These are phyloP conservation scores for Argentina silus DNA, from an alignment of 2,797 vertebrate species.

Conservation along the genomic window DNA sequence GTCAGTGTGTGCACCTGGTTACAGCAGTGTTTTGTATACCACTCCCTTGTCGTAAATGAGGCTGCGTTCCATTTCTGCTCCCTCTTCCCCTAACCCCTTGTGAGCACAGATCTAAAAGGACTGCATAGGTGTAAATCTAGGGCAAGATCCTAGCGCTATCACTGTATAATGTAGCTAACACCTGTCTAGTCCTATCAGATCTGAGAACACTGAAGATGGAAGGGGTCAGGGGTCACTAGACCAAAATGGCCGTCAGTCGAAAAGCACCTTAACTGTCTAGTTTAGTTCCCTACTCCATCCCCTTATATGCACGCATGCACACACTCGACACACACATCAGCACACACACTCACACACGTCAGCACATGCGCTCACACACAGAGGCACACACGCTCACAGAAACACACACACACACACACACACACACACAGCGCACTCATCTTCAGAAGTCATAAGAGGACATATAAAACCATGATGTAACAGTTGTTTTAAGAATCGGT, in stretches of 20 bases:
- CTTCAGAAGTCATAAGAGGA: conserved; percentile 69
- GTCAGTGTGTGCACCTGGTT: too few species aligned
- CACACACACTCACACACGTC: conserved; percentile 27
- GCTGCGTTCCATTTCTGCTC: conserved; percentile 70
- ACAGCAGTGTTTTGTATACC: conserved; percentile 41
- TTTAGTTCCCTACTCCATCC: conserved; percentile 76
- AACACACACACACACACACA: conserved; percentile 24
- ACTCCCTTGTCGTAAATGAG: conserved; percentile 63
- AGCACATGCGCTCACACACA: conserved; percentile 41
- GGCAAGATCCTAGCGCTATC: too few species aligned
- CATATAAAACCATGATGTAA: conserved; percentile 69
- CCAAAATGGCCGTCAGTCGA: conserved; percentile 69
- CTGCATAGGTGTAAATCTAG: background rate
- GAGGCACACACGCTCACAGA: conserved; percentile 50
- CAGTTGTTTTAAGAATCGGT: conserved; percentile 60
- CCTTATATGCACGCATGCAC: conserved; percentile 55
- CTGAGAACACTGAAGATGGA: background rate
- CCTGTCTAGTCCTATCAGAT: too few species aligned
- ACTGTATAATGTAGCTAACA: too few species aligned
- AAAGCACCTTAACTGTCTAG: conserved; percentile 68
- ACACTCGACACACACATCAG: conserved; percentile 41
- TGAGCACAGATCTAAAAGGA: conserved; percentile 42
- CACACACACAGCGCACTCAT: conserved; percentile 65
- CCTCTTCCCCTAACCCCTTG: conserved; percentile 48
- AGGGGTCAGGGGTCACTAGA: conserved; percentile 49